Percentiles rank a stretch among this genome's conserved stretches.
phyloP scores from a whole-genome alignment of 1,140 invertebrate genomes.

The Cardiocondyla obscurior region DNA sequence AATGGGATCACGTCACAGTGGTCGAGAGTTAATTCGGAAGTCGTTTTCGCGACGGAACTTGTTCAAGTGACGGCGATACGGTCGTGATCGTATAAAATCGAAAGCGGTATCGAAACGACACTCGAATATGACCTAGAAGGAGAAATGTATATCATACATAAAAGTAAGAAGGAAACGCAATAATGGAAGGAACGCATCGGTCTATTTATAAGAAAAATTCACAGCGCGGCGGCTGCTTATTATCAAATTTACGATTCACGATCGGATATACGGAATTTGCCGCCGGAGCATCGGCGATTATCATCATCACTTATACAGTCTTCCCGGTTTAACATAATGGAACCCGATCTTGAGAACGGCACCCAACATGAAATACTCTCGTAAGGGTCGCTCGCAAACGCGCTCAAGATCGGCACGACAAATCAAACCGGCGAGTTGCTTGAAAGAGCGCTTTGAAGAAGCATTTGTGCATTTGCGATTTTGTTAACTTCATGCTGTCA shows the following conservation, averaged over 20 bases:
- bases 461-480: slow-evolving; percentile 50
- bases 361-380: neutral
- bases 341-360: neutral
- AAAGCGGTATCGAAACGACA: slow-evolving; percentile 19
- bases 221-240: neutral
- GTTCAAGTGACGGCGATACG: neutral
- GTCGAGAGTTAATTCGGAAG: slow-evolving; percentile 21
- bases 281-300: slow-evolving; percentile 4
- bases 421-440: slow-evolving; percentile 8
- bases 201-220: slow-evolving; percentile 22
- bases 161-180: slow-evolving; percentile 31
- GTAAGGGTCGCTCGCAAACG: neutral
- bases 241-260: slow-evolving; percentile 15
- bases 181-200: slow-evolving; percentile 33
- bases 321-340: slow-evolving; percentile 2
- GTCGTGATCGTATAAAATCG: slow-evolving; percentile 29
- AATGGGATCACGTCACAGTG: neutral
- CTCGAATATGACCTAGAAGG: slow-evolving; percentile 6
- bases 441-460: slow-evolving; percentile 24
- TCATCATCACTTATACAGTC: slow-evolving; percentile 14
- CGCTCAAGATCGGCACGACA: slow-evolving; percentile 17
- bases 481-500: slow-evolving; percentile 26
- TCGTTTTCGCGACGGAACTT: neutral
- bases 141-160: neutral
- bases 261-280: slow-evolving; percentile 34